Percentiles rank a stretch among this genome's conserved stretches.
These are phyloP conservation scores for Tenthredo scrophulariae DNA, from an alignment of 2,888 invertebrate species.

Conservation along the genomic window DNA sequence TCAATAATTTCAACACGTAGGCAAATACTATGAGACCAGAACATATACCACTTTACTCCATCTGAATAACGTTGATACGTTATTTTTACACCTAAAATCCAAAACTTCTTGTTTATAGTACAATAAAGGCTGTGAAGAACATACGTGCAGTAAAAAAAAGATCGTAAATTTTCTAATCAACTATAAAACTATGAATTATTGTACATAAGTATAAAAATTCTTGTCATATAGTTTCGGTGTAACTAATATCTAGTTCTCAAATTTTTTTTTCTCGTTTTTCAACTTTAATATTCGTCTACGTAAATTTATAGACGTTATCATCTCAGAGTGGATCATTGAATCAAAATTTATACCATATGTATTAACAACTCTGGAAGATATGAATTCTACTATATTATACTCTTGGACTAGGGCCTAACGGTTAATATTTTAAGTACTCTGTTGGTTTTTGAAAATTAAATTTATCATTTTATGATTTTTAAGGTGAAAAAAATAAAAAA, in stretches of 20 bases:
- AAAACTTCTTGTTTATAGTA: neutral
- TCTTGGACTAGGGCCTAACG: neutral
- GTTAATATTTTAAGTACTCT: neutral
- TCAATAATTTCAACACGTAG: neutral
- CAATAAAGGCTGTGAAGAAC: neutral
- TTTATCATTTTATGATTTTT: neutral
- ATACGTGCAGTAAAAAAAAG: neutral
- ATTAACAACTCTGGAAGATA: neutral
- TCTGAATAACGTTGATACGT: neutral
- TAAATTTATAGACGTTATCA: slow-evolving; percentile 4
- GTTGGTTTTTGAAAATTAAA: neutral
- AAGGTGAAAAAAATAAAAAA: neutral
- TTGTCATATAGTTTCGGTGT: neutral
- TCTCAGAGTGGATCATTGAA: neutral
- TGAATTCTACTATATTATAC: neutral
- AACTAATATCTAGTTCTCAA: neutral
- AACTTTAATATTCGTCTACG: neutral
- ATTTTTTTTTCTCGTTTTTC: neutral
- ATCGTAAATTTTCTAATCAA: neutral
- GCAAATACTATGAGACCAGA: neutral
- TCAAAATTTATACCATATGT: neutral
- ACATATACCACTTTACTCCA: too few relatives aligned
- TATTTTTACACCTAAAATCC: neutral
- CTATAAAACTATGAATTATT: neutral
- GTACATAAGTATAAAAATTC: neutral